Conservation (phyloP, 2,888 invertebrate genomes). For the Hyles lineata region DNA sequence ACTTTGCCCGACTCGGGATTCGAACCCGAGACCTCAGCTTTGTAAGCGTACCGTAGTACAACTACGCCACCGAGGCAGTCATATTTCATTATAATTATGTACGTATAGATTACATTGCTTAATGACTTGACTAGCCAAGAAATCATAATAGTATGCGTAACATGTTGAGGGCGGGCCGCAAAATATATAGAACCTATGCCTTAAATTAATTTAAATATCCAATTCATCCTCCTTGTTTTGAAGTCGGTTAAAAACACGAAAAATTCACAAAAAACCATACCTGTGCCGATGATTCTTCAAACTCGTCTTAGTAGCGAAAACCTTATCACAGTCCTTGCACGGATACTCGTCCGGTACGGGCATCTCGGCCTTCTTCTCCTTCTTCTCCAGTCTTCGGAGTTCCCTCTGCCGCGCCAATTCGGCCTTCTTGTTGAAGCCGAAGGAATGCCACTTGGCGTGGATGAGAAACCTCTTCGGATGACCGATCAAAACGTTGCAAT, state of each 20-base stretch:
- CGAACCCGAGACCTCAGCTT: no score
- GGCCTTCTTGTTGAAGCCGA: constrained; percentile 62
- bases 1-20: no score
- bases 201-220: no score
- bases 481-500: constrained; percentile 63
- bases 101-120: constrained; percentile 33
- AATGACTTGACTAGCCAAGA: no score
- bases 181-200: no score
- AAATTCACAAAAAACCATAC: no score
- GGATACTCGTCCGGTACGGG: constrained; percentile 47
- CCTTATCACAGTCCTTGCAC: constrained; percentile 72
- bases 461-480: constrained; percentile 75
- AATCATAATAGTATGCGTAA: no score
- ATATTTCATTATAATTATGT: no score
- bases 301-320: constrained; percentile 61
- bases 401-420: constrained; percentile 58
- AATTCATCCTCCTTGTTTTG: no score
- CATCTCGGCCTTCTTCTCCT: constrained; percentile 37
- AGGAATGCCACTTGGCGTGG: constrained; percentile 77
- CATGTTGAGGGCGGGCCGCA: no score
- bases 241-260: no score
- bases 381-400: constrained; percentile 46
- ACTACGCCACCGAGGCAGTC: no score
- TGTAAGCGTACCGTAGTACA: neutral
- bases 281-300: constrained; percentile 70